Evolutionary conservation across 2,797 vertebrate species (phyloP).

Genomic region (Petrocephalus sullivani): DNA sequence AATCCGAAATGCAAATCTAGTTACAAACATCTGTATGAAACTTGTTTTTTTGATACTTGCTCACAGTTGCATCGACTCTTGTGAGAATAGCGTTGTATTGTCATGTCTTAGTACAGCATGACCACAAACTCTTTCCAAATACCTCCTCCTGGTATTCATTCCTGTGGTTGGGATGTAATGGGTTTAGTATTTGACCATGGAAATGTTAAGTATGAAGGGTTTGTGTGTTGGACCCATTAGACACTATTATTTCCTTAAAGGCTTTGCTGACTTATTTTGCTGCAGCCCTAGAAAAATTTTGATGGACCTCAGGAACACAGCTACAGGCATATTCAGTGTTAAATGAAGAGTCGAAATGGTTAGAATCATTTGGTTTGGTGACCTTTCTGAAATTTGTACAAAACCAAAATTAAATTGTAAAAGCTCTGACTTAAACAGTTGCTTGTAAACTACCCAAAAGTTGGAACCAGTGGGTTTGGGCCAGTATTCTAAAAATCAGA

Average conservation of each 20-base stretch:
- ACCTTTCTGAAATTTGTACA: not conserved
- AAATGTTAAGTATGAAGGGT: not conserved
- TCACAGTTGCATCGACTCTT: not conserved
- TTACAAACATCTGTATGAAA: not conserved
- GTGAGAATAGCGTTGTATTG: not conserved
- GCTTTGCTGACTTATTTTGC: not conserved
- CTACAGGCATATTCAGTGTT: not conserved
- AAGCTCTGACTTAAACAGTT: not conserved
- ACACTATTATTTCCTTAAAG: not conserved
- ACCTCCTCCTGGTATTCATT: not conserved
- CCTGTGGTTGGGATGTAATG: not conserved
- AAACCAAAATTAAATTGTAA: conserved; percentile 4
- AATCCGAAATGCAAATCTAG: not conserved
- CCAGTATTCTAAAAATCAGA: no score
- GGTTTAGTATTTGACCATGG: not conserved
- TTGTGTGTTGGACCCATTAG: not conserved
- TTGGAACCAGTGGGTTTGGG: not conserved
- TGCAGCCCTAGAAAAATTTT: not conserved
- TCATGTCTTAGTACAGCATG: not conserved
- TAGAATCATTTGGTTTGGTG: not conserved
- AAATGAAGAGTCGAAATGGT: not conserved
- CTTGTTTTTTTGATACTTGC: not conserved
- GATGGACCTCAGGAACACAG: not conserved
- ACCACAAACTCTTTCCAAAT: not conserved
- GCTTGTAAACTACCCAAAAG: not conserved